phyloP scores from a whole-genome alignment of 2,113 vertebrate species.

The Aegithalos caudatus region DNA sequence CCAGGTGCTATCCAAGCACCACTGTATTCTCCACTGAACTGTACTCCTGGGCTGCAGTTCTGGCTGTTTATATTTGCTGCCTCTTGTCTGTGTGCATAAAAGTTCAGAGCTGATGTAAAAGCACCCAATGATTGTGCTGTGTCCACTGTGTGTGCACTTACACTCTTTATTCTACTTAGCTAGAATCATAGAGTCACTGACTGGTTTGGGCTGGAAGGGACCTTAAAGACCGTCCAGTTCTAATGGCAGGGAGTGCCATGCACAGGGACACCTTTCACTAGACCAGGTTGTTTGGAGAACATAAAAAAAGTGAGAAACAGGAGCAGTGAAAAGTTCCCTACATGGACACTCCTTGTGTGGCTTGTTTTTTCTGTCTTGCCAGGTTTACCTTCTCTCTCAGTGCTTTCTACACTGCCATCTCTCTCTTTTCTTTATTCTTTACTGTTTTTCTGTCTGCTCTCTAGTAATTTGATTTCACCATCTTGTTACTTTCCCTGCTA shows the following conservation, averaged over 20 bases:
- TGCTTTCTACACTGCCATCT: background rate
- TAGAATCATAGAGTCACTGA: background rate
- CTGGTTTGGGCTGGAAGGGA: background rate
- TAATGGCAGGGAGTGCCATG: background rate
- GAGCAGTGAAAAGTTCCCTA: background rate
- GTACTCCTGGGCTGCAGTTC: background rate
- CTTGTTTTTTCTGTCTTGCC: background rate
- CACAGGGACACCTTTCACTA: background rate
- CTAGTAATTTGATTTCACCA: background rate
- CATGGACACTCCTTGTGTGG: background rate
- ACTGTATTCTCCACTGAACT: background rate
- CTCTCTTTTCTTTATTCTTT: background rate
- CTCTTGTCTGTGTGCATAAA: background rate
- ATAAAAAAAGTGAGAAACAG: background rate
- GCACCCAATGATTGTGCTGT: accelerated
- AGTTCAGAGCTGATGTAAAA: background rate
- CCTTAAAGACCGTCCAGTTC: background rate
- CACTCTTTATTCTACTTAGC: accelerated
- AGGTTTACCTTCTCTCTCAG: background rate
- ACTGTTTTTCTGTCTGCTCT: background rate
- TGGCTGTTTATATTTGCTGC: background rate
- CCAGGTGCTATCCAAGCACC: background rate
- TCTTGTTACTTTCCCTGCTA: background rate
- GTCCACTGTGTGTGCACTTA: too few species aligned
- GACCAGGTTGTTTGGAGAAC: background rate